Evolutionary conservation across 2,113 vertebrate genomes (phyloP).

Genomic region (Anarhynchus alexandrinus): DNA sequence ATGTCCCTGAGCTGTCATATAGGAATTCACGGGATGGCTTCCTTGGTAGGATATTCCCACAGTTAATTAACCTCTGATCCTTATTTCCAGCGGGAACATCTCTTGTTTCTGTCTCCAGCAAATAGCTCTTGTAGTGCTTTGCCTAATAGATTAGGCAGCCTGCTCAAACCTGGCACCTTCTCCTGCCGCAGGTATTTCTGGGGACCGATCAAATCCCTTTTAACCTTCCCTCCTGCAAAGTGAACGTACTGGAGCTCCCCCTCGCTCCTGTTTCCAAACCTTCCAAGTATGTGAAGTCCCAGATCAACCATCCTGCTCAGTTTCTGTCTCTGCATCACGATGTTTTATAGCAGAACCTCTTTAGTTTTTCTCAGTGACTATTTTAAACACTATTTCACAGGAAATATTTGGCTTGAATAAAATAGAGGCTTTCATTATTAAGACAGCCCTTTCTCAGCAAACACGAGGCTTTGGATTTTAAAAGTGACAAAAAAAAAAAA

Average conservation of each 20-base stretch:
- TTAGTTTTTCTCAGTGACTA: background rate
- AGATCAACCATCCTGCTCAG: background rate
- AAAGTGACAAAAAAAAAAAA: background rate
- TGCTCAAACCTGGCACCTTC: background rate
- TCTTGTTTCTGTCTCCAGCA: background rate
- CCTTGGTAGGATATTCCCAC: background rate
- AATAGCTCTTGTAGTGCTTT: background rate
- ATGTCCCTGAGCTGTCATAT: fast-evolving
- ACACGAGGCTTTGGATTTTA: background rate
- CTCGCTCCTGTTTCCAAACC: background rate
- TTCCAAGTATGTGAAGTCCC: background rate
- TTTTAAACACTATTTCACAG: background rate
- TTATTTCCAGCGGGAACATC: background rate
- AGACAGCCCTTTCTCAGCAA: background rate
- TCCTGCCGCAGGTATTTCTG: background rate
- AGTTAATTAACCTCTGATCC: constrained; percentile 31
- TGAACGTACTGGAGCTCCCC: background rate
- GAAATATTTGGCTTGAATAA: background rate
- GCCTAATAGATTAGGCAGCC: background rate
- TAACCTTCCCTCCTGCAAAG: background rate
- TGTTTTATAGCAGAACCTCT: background rate
- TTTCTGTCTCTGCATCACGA: background rate
- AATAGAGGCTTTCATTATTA: background rate
- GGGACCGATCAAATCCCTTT: background rate
- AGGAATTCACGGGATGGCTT: background rate